These are phyloP conservation scores for Riparia riparia DNA, from an alignment of 2,113 vertebrate species.

Conservation along the genomic window DNA sequence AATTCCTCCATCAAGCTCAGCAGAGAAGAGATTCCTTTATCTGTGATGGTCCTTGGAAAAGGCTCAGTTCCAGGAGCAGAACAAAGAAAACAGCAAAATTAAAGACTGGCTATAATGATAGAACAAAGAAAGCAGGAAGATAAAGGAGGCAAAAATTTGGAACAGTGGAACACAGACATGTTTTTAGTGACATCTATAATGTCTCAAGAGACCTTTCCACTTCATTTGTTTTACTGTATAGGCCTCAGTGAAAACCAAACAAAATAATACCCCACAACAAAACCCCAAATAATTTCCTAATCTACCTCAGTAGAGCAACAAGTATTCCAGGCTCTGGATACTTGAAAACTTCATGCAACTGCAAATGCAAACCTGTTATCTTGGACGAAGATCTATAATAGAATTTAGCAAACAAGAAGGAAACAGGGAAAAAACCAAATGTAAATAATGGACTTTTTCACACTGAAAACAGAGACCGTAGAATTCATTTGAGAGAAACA, in stretches of 20 bases:
- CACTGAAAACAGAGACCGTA: not conserved
- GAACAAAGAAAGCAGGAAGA: not conserved
- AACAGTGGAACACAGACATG: not conserved
- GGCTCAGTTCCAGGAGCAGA: not conserved
- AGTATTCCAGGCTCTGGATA: not conserved
- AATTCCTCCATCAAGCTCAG: not conserved
- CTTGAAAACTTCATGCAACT: not conserved
- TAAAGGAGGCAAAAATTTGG: not conserved
- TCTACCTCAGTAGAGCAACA: not conserved
- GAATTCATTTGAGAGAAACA: not conserved
- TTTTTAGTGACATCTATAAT: not conserved
- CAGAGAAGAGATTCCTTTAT: not conserved
- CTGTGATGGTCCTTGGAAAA: not conserved
- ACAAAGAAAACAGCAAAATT: not conserved
- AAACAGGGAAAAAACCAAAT: not conserved
- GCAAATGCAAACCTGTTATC: not conserved
- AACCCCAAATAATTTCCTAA: not conserved
- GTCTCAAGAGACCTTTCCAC: not conserved
- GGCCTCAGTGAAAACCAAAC: not conserved
- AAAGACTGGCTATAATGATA: not conserved
- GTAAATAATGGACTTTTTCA: not conserved
- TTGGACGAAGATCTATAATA: not conserved
- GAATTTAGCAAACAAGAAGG: not conserved
- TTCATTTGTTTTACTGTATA: not conserved
- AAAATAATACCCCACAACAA: not conserved